Base-by-base conservation (phyloP, 2,113 vertebrate genomes). In the Otocyon megalotis region DNA sequence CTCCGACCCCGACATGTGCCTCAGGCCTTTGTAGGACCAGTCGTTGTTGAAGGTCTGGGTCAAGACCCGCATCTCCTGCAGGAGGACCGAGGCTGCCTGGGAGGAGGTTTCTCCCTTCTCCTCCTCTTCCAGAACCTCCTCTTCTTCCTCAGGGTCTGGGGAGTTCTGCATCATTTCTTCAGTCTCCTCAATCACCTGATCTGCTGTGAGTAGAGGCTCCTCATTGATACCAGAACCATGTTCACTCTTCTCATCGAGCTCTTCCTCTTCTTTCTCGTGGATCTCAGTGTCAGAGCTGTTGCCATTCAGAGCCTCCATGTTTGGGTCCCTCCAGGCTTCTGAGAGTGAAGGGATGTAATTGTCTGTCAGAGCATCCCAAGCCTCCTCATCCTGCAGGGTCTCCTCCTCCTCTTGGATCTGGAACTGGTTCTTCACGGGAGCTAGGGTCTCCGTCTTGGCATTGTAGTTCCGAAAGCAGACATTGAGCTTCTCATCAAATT, bases 141-240 rank as follows among this genome's bases (percentile, higher is more conserved):
- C 99, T 98, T 99, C 99, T 13, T 99, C 98, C 43, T 98, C 99
- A 0, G 99, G 99, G 96, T 99, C 99, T 1, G 99, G 99, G 20
- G 99, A 99, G 97, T 99, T 99, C 98, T 99, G 99, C 99, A 99
- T 99, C 99, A 99, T 99, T 98, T 99, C 99, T 26, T 99, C 99
- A 37, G 99, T 99, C 98, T 99, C 99, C 98, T 99, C 99, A 87
- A 99, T 99, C 63, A 99, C 99, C 99, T 99, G 99, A 94, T 99
- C 99, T 56, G 99, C 99, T n/a, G 99, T 99, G 93, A 99, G 98
- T 5, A 99, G 98, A 67, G 99, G 99, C 71, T 99, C 99, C 53
- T 99, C 99, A 11, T 97, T 99, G 97, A 99, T 98, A 19, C 99
- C 99, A 95, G 98, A 99, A 62, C 99, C 99, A 10, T 99, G 99